phyloP scores from a whole-genome alignment of 2,888 invertebrate genomes.

The Lymantria monacha region DNA sequence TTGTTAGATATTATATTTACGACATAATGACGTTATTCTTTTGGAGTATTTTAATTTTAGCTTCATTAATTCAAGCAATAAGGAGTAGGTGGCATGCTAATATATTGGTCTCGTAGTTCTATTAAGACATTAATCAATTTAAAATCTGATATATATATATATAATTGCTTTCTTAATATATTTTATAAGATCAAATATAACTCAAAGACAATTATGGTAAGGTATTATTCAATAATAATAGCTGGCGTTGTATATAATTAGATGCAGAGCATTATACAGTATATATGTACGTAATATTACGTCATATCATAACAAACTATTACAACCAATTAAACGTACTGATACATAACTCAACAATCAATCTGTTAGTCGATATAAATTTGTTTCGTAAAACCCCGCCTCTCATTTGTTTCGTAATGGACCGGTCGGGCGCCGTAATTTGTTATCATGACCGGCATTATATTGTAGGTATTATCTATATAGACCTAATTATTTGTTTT shows the following conservation, averaged over 20 bases:
- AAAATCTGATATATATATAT: neutral
- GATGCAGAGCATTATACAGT: neutral
- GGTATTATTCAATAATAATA: neutral
- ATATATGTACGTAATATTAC: slow-evolving; percentile 4
- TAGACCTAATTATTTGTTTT: neutral
- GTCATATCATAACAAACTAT: slow-evolving; percentile 3
- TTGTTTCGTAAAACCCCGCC: slow-evolving; percentile 23
- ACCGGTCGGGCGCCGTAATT: slow-evolving; percentile 19
- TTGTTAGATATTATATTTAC: neutral
- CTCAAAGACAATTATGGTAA: too few relatives aligned
- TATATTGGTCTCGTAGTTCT: too few relatives aligned
- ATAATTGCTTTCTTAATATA: neutral
- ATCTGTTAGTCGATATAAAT: slow-evolving; percentile 14
- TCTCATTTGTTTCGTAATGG: slow-evolving; percentile 25
- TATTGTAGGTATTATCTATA: neutral
- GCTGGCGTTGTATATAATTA: neutral
- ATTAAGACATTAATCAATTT: neutral
- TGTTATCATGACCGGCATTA: slow-evolving; percentile 5
- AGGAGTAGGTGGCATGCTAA: too few relatives aligned
- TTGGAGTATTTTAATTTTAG: neutral
- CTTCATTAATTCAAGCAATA: neutral
- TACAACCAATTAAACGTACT: neutral
- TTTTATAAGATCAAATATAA: neutral
- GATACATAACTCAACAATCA: slow-evolving; percentile 7
- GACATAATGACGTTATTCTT: neutral